phyloP scores from a whole-genome alignment of 2,797 vertebrate genomes.

The Kryptolebias ocellatus region DNA sequence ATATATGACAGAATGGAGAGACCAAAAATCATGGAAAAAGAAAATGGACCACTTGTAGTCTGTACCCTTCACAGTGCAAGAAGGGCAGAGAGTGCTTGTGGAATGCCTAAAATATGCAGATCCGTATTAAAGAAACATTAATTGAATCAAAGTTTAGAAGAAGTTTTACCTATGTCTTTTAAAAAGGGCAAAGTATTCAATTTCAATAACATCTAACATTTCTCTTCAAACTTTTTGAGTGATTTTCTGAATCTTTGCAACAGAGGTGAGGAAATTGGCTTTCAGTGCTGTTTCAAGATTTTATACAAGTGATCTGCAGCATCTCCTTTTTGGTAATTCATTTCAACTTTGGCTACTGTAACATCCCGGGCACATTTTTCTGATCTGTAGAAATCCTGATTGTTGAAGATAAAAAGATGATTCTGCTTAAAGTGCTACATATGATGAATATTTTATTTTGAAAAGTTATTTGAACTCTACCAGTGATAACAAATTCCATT shows the following conservation, averaged over 20 bases:
- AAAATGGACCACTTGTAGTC: conserved; percentile 20
- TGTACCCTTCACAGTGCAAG: conserved; percentile 29
- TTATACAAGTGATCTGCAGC: background rate
- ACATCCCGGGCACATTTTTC: background rate
- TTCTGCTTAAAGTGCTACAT: background rate
- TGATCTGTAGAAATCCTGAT: background rate
- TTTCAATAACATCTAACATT: conserved; percentile 58
- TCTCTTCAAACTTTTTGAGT: conserved; percentile 45
- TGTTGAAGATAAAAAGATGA: background rate
- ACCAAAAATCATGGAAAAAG: conserved; percentile 38
- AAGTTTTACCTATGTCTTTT: conserved; percentile 28
- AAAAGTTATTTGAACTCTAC: background rate
- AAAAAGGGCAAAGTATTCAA: conserved; percentile 54
- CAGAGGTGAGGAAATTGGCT: conserved; percentile 9
- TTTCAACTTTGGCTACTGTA: background rate
- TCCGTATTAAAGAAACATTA: conserved; percentile 13
- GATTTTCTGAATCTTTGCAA: conserved; percentile 43
- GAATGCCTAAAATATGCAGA: conserved; percentile 12
- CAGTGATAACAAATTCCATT: background rate
- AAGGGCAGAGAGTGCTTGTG: conserved; percentile 11
- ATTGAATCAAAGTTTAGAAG: conserved; percentile 14
- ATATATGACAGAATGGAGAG: conserved; percentile 36
- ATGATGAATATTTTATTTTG: background rate
- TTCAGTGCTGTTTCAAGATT: conserved; percentile 11
- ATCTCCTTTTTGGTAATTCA: conserved; percentile 18